phyloP scores from a whole-genome alignment of 2,797 vertebrate species.

The Poeciliopsis paucimaculata region DNA sequence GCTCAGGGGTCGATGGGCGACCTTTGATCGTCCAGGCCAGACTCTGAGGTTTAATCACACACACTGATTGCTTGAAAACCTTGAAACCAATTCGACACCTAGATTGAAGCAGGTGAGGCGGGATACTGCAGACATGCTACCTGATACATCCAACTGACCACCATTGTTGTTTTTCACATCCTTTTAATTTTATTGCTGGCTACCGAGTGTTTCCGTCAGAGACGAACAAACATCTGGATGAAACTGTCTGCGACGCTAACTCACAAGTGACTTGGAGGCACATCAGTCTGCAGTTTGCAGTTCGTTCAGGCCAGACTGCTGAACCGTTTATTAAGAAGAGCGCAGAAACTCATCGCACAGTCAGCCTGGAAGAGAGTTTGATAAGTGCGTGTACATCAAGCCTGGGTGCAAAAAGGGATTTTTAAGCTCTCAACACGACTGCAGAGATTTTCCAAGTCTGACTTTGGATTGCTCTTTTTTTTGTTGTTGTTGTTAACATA shows the following conservation, averaged over 20 bases:
- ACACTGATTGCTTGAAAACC: conserved; percentile 42
- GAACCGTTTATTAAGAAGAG: conserved; percentile 45
- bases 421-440: conserved; percentile 25
- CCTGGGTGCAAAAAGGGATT: conserved; percentile 16
- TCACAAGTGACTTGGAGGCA: conserved; percentile 7
- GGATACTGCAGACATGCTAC: not conserved
- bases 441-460: conserved; percentile 1
- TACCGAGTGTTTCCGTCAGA: not conserved
- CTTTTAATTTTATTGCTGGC: not conserved
- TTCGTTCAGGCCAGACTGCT: conserved; percentile 16
- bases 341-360: conserved; percentile 22
- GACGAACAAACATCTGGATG: conserved; percentile 1
- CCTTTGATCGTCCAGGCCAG: conserved; percentile 45
- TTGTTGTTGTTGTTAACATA: no score
- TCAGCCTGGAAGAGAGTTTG: conserved; percentile 7
- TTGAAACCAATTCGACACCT: conserved; percentile 40
- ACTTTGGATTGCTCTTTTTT: conserved; percentile 10
- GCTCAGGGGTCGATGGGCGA: conserved; percentile 53
- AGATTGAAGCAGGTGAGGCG: conserved; percentile 19
- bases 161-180: not conserved
- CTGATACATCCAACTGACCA: not conserved
- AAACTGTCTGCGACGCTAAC: not conserved
- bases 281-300: conserved; percentile 19
- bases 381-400: conserved; percentile 7
- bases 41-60: conserved; percentile 56